phyloP scores from a whole-genome alignment of 2,797 vertebrate species.

The Chelon labrosus region DNA sequence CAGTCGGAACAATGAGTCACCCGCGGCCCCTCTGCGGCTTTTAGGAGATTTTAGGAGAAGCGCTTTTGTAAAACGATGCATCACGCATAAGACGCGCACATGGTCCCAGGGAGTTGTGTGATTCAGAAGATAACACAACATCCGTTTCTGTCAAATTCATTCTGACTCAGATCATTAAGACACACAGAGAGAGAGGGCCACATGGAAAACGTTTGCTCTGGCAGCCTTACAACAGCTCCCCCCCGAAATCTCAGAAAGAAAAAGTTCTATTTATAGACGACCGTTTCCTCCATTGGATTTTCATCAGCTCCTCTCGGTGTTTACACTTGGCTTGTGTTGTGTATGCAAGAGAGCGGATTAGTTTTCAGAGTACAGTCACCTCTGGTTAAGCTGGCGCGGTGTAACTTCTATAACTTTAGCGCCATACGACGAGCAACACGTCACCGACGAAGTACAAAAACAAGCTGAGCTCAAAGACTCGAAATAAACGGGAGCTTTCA shows the following conservation, averaged over 20 bases:
- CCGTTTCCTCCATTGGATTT: slow-evolving; percentile 43
- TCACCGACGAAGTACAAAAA: slow-evolving; percentile 24
- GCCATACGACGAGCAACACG: slow-evolving; percentile 13
- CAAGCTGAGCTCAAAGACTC: slow-evolving; percentile 16
- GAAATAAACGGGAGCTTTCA: slow-evolving; percentile 39
- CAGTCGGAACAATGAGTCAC: slow-evolving; percentile 53
- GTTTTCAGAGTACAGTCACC: neutral
- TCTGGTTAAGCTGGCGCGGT: slow-evolving; percentile 8
- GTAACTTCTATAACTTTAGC: slow-evolving; percentile 20
- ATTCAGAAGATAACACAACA: slow-evolving; percentile 60
- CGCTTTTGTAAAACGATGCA: slow-evolving; percentile 29
- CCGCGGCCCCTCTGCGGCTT: slow-evolving; percentile 14
- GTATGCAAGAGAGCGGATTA: neutral
- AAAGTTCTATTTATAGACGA: slow-evolving; percentile 63
- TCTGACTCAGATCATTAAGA: slow-evolving; percentile 62
- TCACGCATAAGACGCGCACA: slow-evolving; percentile 27
- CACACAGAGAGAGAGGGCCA: slow-evolving; percentile 38
- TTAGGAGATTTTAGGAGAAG: slow-evolving; percentile 1
- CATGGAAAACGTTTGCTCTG: slow-evolving; percentile 61
- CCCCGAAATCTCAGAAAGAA: slow-evolving; percentile 30
- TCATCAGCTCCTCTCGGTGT: slow-evolving; percentile 28
- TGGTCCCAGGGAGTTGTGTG: slow-evolving; percentile 29
- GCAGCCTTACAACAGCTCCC: slow-evolving; percentile 37
- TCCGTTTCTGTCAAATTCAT: slow-evolving; percentile 54
- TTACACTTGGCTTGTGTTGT: slow-evolving; percentile 36